These are phyloP conservation scores for Ceyx erithaca DNA, from an alignment of 2,797 vertebrate genomes.

Conservation along the genomic window DNA sequence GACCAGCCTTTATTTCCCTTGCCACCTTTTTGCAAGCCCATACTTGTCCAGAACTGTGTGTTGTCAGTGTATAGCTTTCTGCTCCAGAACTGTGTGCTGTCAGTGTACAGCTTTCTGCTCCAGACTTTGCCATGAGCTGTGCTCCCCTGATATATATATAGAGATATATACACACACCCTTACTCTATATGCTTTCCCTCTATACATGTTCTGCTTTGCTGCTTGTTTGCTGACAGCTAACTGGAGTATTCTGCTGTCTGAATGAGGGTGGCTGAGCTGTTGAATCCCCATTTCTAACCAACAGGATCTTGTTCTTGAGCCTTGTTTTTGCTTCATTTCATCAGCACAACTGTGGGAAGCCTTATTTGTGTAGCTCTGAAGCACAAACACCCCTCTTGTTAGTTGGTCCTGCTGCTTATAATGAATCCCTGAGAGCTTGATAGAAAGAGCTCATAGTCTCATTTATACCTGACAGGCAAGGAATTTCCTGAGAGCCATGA, in stretches of 20 bases:
- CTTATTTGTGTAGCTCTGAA: background rate
- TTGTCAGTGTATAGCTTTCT: background rate
- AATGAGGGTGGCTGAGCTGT: background rate
- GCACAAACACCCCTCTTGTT: background rate
- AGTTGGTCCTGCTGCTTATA: background rate
- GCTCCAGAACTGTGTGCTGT: background rate
- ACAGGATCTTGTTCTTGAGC: background rate
- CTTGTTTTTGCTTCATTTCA: background rate
- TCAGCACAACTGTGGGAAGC: background rate
- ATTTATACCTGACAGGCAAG: conserved; percentile 83
- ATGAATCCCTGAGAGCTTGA: background rate
- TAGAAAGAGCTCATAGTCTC: background rate
- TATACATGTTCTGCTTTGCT: background rate
- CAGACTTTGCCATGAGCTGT: rapidly evolving
- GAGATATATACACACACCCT: background rate
- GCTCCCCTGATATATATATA: background rate
- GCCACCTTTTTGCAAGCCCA: background rate
- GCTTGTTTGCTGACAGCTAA: background rate
- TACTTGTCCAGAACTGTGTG: background rate
- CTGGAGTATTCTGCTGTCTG: background rate
- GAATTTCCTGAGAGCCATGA: conserved; percentile 95
- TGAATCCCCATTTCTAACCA: background rate
- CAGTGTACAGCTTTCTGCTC: background rate
- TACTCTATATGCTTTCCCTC: rapidly evolving
- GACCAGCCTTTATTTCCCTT: background rate